Evolutionary conservation across 2,113 vertebrate species (phyloP).

Genomic region (Melanostigma gelatinosum): DNA sequence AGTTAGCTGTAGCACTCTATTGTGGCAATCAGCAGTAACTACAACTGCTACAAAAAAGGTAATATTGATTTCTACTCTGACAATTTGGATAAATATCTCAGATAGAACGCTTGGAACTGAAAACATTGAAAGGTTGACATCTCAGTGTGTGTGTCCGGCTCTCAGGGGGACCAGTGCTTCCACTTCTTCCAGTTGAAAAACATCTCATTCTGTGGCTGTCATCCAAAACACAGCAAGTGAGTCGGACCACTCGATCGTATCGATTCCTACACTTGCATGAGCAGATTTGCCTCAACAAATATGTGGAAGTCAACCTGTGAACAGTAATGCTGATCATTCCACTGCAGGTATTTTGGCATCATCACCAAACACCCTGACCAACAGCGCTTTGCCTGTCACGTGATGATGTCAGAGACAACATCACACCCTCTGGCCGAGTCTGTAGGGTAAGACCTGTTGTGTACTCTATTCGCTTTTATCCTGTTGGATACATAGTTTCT

Average conservation of each 20-base stretch:
- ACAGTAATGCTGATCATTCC: neutral
- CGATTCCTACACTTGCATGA: neutral
- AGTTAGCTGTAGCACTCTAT: neutral
- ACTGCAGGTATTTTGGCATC: constrained; percentile 92
- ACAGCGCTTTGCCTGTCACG: constrained; percentile 96
- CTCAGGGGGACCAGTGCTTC: constrained; percentile 91
- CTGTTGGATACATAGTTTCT: neutral
- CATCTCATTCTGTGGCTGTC: constrained; percentile 96
- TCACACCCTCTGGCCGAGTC: constrained; percentile 89
- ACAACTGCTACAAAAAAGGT: neutral
- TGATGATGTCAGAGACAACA: constrained; percentile 92
- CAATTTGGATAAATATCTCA: neutral
- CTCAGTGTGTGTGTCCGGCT: constrained; percentile 8
- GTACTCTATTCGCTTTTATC: neutral
- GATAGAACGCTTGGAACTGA: neutral
- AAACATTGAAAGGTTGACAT: neutral
- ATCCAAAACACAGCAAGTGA: constrained; percentile 94
- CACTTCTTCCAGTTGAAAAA: constrained; percentile 98
- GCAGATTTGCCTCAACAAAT: neutral
- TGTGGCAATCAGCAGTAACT: neutral
- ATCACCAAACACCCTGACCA: constrained; percentile 95
- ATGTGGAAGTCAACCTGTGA: neutral
- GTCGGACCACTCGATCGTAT: constrained; percentile 32
- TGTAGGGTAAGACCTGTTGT: constrained; percentile 84
- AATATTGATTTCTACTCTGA: neutral